Evolutionary conservation across 1,140 invertebrate species (phyloP), one percentile per base, ranked within the genome.

Genomic region (Aplysia californica): DNA sequence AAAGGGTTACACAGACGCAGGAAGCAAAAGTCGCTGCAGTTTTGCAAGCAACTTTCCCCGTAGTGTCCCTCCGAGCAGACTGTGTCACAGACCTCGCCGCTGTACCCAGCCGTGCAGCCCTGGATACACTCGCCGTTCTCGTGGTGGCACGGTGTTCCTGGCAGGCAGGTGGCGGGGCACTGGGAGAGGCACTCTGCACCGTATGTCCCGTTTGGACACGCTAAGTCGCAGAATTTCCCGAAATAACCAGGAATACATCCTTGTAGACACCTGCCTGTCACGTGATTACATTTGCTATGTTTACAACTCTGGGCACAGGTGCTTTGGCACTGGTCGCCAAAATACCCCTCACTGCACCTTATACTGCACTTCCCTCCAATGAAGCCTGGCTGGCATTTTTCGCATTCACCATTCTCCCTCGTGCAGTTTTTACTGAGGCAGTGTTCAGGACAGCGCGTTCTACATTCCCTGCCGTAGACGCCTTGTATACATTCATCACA

Each of bases 221-320:
- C 26, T 23, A n/a, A 26, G n/a, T 38, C 0, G 26, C 70, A 72
- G 18, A 10, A 6, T 38, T 1, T 3, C 0, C 44, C 31, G 56
- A 39, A 72, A 38, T 36, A 72, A 18, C 70, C 70, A 29, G 70
- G 70, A 3, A 23, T 61, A 33, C 70, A 72, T 21, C 70, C 70
- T n/a, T 18, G n/a, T 1, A 61, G 18, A 26, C 70, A 72, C 3
- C 23, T n/a, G 10, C 70, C 70, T 26, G 55, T n/a, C 1, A 26
- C 23, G 21, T 36, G 56, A 38, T 61, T 36, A 41, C 70, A 72
- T 18, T 68, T 20, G 44, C 18, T 29, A 1, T 38, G 15, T 0
- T 23, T 10, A 35, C 70, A 72, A 35, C 39, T 72, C 1, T 59
- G 5, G n/a, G 70, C 38, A 55, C 70, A 72, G 6, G 10, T 20